These are phyloP conservation scores for Amblyteles armatorius DNA, from an alignment of 2,888 invertebrate genomes.

Conservation along the genomic window DNA sequence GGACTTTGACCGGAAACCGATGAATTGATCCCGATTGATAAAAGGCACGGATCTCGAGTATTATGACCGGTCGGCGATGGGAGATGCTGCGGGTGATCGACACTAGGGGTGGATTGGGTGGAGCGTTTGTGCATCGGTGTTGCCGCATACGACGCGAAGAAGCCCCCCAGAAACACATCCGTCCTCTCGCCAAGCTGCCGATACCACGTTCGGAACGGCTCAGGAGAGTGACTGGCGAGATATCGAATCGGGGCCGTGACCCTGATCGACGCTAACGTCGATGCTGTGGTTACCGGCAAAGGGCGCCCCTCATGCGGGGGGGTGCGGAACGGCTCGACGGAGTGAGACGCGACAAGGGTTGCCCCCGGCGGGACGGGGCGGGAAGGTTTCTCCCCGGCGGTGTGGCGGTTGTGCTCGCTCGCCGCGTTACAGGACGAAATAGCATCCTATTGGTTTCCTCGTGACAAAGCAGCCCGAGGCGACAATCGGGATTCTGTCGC, in stretches of 20 bases:
- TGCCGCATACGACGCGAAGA: not conserved
- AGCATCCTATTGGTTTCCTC: conserved; percentile 60
- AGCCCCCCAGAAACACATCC: not conserved
- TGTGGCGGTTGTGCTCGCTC: conserved; percentile 41
- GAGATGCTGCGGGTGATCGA: not conserved
- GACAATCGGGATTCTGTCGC: conserved; percentile 63
- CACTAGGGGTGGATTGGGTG: not conserved
- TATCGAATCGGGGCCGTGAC: conserved; percentile 54
- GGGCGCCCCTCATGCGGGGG: not conserved
- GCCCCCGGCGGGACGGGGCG: not conserved
- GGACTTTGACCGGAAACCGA: conserved; percentile 27
- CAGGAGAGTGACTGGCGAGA: conserved; percentile 35
- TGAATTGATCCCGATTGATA: conserved; percentile 39
- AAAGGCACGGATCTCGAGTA: not conserved
- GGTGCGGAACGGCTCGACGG: conserved; percentile 4
- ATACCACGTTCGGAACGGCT: not conserved
- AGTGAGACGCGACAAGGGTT: conserved; percentile 26
- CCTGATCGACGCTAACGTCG: conserved; percentile 49
- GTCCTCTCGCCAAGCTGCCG: not conserved
- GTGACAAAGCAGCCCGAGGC: conserved; percentile 58
- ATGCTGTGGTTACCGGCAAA: conserved; percentile 42
- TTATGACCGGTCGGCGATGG: no score
- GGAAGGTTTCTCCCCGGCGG: not conserved
- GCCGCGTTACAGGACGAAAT: conserved; percentile 56
- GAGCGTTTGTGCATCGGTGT: not conserved